These are phyloP conservation scores for Pissodes strobi DNA, from an alignment of 1,140 invertebrate species.

Conservation along the genomic window DNA sequence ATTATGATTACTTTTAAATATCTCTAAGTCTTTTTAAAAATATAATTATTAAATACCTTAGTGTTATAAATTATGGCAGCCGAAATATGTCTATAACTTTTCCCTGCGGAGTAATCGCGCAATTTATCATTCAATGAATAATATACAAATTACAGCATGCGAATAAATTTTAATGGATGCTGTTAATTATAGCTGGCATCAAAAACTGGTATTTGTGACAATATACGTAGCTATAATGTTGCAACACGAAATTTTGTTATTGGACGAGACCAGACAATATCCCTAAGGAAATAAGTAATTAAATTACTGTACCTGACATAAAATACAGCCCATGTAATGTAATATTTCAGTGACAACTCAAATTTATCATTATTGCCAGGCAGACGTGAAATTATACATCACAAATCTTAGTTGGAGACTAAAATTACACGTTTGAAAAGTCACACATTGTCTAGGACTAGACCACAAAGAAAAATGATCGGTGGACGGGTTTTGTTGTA, in stretches of 20 bases:
- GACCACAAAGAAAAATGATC: conserved; percentile 3
- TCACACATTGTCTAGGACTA: conserved; percentile 2
- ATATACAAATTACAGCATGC: too few relatives aligned
- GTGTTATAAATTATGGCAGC: too few relatives aligned
- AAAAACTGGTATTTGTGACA: too few relatives aligned
- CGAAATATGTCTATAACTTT: too few relatives aligned
- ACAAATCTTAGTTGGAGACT: conserved; percentile 5
- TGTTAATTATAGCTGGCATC: too few relatives aligned
- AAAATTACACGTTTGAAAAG: conserved; percentile 9
- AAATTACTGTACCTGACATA: conserved; percentile 26
- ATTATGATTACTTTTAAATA: too few relatives aligned
- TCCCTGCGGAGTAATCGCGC: too few relatives aligned
- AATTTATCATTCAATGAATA: too few relatives aligned
- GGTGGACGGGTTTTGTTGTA: neutral
- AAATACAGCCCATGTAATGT: conserved; percentile 20
- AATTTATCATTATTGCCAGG: conserved; percentile 14
- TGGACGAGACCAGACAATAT: conserved; percentile 11
- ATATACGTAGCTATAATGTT: too few relatives aligned
- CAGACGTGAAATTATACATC: conserved; percentile 8
- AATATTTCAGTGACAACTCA: conserved; percentile 25
- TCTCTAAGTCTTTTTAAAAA: too few relatives aligned
- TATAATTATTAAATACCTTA: too few relatives aligned
- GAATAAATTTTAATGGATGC: too few relatives aligned
- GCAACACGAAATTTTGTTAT: conserved; percentile 17
- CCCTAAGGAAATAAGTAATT: conserved; percentile 20